Evolutionary conservation across 2,888 invertebrate genomes (phyloP).

Genomic region (Cephus nigrinus): DNA sequence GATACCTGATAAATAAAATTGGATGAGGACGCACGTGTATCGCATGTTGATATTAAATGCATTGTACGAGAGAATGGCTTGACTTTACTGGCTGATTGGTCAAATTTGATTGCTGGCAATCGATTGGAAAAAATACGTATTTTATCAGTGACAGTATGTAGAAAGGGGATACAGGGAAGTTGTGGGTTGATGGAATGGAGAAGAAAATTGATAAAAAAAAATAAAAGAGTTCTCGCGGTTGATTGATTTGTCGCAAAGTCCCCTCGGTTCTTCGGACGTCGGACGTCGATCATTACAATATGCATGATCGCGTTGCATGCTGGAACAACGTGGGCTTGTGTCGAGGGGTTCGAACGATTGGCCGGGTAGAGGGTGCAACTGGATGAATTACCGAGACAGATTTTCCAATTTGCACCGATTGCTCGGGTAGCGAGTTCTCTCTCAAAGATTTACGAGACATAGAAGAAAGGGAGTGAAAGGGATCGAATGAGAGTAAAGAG

Average conservation of each 20-base stretch:
- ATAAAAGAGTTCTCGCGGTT: slow-evolving; percentile 16
- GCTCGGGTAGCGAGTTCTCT: background rate
- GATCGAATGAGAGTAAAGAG: background rate
- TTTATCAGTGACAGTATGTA: background rate
- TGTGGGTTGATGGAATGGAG: background rate
- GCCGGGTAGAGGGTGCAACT: background rate
- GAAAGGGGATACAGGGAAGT: background rate
- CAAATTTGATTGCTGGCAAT: slow-evolving; percentile 31
- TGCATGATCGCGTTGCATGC: slow-evolving; percentile 35
- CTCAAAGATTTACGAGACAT: slow-evolving; percentile 1
- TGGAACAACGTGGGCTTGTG: background rate
- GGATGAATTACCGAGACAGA: slow-evolving; percentile 40
- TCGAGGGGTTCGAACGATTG: background rate
- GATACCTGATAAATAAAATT: background rate
- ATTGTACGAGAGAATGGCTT: slow-evolving; percentile 37
- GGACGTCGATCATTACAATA: slow-evolving; percentile 53
- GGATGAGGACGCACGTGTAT: slow-evolving; percentile 4
- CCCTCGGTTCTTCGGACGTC: slow-evolving; percentile 24
- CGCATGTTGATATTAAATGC: slow-evolving; percentile 35
- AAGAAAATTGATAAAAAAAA: slow-evolving; percentile 32
- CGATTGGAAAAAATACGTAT: slow-evolving; percentile 5
- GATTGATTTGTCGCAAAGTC: slow-evolving; percentile 50
- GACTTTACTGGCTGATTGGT: slow-evolving; percentile 32
- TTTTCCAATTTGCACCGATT: slow-evolving; percentile 47
- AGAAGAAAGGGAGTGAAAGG: background rate